phyloP scores from a whole-genome alignment of 2,797 vertebrate genomes.

The Takifugu ocellatus region DNA sequence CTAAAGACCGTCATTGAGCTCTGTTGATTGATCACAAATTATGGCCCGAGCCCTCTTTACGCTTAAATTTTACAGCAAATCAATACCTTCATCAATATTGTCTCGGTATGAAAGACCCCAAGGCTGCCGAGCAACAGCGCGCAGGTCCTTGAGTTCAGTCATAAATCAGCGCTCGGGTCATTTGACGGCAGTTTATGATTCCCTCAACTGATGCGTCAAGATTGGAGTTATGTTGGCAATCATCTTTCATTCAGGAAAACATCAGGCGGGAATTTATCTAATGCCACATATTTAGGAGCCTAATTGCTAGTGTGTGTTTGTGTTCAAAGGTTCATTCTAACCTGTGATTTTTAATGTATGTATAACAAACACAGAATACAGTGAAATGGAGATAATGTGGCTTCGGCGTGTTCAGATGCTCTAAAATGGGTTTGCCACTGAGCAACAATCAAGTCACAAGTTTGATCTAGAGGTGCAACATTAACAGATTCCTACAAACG shows the following conservation, averaged over 20 bases:
- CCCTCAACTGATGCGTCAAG: neutral
- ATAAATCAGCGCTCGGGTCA: conserved; percentile 46
- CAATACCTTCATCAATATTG: conserved; percentile 57
- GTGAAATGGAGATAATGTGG: too few species aligned
- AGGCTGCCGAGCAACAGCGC: conserved; percentile 39
- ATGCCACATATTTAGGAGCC: too few species aligned
- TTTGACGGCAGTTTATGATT: conserved; percentile 22
- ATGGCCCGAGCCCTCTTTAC: conserved; percentile 45
- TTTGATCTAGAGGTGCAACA: neutral
- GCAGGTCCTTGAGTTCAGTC: conserved; percentile 37
- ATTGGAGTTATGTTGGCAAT: neutral
- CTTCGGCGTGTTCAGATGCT: neutral
- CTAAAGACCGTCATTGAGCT: conserved; percentile 34
- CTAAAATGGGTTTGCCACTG: neutral
- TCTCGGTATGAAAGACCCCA: conserved; percentile 26
- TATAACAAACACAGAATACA: too few species aligned
- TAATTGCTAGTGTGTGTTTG: neutral
- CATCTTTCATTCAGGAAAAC: neutral
- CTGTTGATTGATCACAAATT: conserved; percentile 60
- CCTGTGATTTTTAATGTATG: neutral
- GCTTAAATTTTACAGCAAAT: conserved; percentile 63
- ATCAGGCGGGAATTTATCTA: too few species aligned
- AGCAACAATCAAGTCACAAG: conserved; percentile 1
- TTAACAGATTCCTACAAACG: too few species aligned
- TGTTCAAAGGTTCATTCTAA: neutral